phyloP scores from a whole-genome alignment of 2,888 invertebrate species.

The Flexamia atlantica region DNA sequence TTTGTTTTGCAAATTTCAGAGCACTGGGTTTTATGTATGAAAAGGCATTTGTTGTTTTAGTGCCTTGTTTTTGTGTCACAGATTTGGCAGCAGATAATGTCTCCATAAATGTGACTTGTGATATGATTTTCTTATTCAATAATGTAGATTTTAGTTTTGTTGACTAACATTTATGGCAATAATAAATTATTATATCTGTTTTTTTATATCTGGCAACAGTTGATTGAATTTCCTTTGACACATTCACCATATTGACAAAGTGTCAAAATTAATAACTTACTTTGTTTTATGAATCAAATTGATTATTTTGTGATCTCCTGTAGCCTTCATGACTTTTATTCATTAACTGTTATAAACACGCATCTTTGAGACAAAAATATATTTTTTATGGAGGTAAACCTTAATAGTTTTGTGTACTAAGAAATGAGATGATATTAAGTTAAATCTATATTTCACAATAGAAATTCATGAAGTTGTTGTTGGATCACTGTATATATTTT shows the following conservation, averaged over 20 bases:
- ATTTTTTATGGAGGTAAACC: too few species aligned
- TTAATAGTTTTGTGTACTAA: too few species aligned
- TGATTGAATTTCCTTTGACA: constrained; percentile 19
- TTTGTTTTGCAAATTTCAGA: background rate
- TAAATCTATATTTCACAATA: background rate
- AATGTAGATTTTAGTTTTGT: constrained; percentile 53
- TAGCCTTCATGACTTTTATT: too few species aligned
- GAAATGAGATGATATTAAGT: background rate
- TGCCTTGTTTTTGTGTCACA: constrained; percentile 43
- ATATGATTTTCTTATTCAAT: constrained; percentile 51
- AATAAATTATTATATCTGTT: constrained; percentile 53
- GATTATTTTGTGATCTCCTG: too few species aligned
- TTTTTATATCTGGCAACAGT: constrained; percentile 14
- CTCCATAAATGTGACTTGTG: constrained; percentile 43
- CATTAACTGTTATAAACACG: too few species aligned
- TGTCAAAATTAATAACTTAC: too few species aligned
- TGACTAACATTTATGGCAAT: constrained; percentile 52
- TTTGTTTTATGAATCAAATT: too few species aligned
- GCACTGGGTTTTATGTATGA: background rate
- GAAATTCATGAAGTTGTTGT: constrained; percentile 47
- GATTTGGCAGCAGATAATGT: constrained; percentile 19
- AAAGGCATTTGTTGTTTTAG: constrained; percentile 9
- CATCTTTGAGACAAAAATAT: too few species aligned
- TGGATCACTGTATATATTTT: constrained; percentile 38
- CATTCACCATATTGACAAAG: too few species aligned